Conservation (phyloP, 2,797 vertebrate genomes). For the Ambastaia sidthimunki region DNA sequence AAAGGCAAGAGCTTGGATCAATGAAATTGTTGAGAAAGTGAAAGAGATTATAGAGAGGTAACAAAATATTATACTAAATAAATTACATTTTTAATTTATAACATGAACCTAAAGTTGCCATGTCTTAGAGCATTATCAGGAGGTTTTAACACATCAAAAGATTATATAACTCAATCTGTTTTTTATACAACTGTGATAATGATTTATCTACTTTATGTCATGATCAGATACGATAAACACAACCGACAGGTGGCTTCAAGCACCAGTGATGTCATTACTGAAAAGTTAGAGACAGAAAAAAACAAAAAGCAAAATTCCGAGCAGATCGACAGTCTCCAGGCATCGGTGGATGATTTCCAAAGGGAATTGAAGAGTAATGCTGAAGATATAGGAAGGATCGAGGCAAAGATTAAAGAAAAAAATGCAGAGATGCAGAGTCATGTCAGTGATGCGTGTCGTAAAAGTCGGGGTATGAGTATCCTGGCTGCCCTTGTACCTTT, state of each 20-base stretch:
- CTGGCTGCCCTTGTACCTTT: not conserved
- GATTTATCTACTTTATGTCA: not conserved
- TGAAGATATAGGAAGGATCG: not conserved
- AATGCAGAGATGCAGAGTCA: not conserved
- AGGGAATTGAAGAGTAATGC: not conserved
- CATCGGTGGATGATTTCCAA: rapidly evolving
- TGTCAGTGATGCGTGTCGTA: not conserved
- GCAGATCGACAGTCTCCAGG: not conserved
- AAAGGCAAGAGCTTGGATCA: constrained; percentile 12
- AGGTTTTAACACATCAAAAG: not conserved
- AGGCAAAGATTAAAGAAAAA: not conserved
- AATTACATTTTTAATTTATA: not conserved
- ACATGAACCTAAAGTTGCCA: no score
- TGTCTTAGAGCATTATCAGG: no score
- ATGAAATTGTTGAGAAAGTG: not conserved
- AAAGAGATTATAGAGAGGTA: not conserved
- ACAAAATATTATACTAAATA: not conserved
- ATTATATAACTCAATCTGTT: not conserved
- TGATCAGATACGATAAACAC: constrained; percentile 14
- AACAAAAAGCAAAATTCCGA: not conserved
- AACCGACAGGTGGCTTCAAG: not conserved
- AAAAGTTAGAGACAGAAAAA: not conserved
- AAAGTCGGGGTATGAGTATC: not conserved
- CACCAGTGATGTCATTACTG: constrained; percentile 21
- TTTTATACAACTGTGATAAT: not conserved